Base-by-base conservation (phyloP, 2,797 vertebrate species). In the Podargus strigoides region DNA sequence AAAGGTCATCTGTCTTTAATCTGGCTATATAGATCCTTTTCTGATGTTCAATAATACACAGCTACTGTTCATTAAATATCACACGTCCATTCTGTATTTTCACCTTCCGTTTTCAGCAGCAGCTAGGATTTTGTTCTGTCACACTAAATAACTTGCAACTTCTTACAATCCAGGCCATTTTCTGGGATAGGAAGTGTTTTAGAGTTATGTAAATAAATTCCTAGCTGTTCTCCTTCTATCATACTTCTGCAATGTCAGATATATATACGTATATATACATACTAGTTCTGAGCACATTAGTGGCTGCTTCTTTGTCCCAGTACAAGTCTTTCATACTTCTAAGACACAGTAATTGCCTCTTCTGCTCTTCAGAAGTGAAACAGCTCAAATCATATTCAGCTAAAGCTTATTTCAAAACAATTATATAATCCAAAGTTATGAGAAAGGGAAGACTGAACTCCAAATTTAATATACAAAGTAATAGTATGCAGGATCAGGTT, bases 1-100 rank as follows among this genome's bases (percentile, higher is more conserved):
- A 98, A 98, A 98, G 98, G 98, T 98, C 97, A 98, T 89, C 97
- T 98, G 97, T 98, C 98, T 98, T 98, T 97, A 98, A 97, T 97
- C 97, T 94, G 95, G 88, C 95, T 97, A 19, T 94, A 97, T 92
- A 97, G 97, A 97, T 94, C 93, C 89, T 96, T 93, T 92, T 89
- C 89, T 97, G 92, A 91, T 97, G 91, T 97, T 95, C 95, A 89
- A 87, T 96, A 96, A 92, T 94, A 91, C 91, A 93, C 91, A 87
- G 84, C 76, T 95, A 93, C 91, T 94, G 96, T 96, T 97, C 96
- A 97, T 97, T 97, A 97, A 98, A 96, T 96, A 96, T 70, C 94
- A 96, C 74, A 85, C 28, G 3, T 96, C 93, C 70, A 55, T 93
- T 96, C 92, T 18, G 26, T 88, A 78, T 79, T 93, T 91, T 55